These are phyloP conservation scores for Notolepis coatsorum DNA, from an alignment of 2,797 vertebrate species.

Conservation along the genomic window DNA sequence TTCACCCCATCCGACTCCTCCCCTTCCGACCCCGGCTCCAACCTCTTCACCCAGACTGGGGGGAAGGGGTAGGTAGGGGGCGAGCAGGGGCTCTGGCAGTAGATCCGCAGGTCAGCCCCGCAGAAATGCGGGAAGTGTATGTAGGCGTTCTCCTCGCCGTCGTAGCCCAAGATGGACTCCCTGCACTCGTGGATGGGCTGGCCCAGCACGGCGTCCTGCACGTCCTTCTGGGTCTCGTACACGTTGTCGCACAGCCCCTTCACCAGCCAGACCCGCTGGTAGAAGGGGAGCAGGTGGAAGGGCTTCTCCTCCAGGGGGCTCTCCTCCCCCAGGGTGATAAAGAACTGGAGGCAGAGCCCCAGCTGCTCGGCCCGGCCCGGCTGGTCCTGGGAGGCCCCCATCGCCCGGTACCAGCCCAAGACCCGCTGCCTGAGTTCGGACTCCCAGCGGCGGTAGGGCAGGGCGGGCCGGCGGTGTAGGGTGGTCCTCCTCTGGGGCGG, in stretches of 20 bases:
- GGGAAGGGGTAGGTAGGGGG: constrained; percentile 87
- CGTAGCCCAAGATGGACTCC: constrained; percentile 98
- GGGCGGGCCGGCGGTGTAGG: constrained; percentile 88
- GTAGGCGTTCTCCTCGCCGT: constrained; percentile 92
- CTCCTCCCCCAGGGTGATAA: constrained; percentile 88
- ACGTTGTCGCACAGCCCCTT: constrained; percentile 97
- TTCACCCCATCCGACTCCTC: constrained; percentile 47
- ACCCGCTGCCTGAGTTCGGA: constrained; percentile 91
- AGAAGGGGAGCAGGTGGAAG: constrained; percentile 93
- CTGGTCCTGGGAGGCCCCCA: constrained; percentile 87
- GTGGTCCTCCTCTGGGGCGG: constrained; percentile 89
- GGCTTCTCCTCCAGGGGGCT: constrained; percentile 91
- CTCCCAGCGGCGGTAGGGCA: constrained; percentile 94
- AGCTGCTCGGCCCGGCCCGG: constrained; percentile 88
- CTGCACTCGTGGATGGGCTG: constrained; percentile 98
- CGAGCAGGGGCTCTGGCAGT: constrained; percentile 91
- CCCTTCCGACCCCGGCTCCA: constrained; percentile 37
- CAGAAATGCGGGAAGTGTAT: constrained; percentile 99
- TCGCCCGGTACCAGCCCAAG: constrained; percentile 88
- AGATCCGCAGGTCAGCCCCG: constrained; percentile 96
- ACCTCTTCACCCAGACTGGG: constrained; percentile 75
- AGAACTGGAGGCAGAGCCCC: constrained; percentile 93
- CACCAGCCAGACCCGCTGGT: constrained; percentile 95
- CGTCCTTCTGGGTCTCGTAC: constrained; percentile 96
- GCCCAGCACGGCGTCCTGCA: constrained; percentile 93